Evolutionary conservation across 2,888 invertebrate species (phyloP).

Genomic region (Urechis unicinctus): DNA sequence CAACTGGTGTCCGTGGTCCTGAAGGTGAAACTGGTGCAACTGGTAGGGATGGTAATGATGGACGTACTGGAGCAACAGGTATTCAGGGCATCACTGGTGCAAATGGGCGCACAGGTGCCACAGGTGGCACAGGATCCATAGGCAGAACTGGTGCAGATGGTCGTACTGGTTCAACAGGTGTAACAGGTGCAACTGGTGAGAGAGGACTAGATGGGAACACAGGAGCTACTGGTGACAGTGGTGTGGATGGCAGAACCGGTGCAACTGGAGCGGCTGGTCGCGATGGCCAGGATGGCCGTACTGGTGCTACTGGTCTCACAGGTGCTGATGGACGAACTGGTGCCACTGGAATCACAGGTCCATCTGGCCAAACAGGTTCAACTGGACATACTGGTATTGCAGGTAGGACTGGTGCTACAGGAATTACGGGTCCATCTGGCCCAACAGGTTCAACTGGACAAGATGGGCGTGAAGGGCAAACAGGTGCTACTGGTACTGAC

Average conservation of each 20-base stretch:
- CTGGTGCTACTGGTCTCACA: slow-evolving; percentile 5
- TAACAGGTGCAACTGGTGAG: no score
- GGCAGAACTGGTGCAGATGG: no score
- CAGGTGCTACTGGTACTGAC: no score
- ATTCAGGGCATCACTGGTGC: background rate
- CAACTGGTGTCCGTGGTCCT: background rate
- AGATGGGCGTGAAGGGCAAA: no score
- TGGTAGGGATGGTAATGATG: slow-evolving; percentile 4
- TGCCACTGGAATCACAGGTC: background rate
- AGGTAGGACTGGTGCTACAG: background rate
- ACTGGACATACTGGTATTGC: no score
- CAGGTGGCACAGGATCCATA: no score
- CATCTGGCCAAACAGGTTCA: background rate
- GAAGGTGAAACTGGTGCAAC: slow-evolving; percentile 8
- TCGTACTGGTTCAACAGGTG: no score
- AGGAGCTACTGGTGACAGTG: background rate
- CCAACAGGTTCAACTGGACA: no score
- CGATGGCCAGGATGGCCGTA: slow-evolving; percentile 3
- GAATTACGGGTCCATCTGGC: background rate
- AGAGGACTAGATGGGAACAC: background rate
- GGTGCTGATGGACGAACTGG: slow-evolving; percentile 1
- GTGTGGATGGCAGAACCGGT: background rate
- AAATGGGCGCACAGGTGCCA: no score
- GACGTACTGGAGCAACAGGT: slow-evolving; percentile 6
- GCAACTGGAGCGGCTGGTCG: background rate